A percentile compares a stretch with the other conserved stretches of the same genome.
Evolutionary conservation across 2,113 vertebrate species (phyloP).

Genomic region (Cyanistes caeruleus): DNA sequence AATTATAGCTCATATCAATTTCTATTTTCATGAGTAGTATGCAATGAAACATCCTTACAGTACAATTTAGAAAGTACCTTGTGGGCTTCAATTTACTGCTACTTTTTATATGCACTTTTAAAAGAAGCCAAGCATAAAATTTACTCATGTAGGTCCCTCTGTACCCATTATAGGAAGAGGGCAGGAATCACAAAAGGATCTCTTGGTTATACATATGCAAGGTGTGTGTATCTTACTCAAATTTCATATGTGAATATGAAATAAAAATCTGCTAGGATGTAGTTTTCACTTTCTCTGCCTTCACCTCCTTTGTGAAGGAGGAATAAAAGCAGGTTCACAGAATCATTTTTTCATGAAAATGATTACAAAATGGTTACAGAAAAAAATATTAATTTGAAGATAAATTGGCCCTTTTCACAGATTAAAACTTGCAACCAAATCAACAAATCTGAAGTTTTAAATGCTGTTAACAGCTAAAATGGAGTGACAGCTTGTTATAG

Average conservation of each 20-base stretch:
- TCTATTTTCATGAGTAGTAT: slow-evolving; percentile 53
- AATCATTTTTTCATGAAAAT: not conserved
- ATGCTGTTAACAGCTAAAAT: accelerated
- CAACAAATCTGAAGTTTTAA: not conserved
- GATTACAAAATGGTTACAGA: not conserved
- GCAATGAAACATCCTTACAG: slow-evolving; percentile 6
- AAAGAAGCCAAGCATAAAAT: slow-evolving; percentile 43
- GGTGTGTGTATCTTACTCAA: not conserved
- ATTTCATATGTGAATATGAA: not conserved
- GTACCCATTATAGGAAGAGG: not conserved
- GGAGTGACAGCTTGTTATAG: not conserved
- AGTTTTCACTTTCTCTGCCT: not conserved
- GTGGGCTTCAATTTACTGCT: slow-evolving; percentile 36
- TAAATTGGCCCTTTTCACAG: not conserved
- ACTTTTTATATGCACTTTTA: slow-evolving; percentile 25
- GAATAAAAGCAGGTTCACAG: not conserved
- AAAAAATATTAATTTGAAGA: not conserved
- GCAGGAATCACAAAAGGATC: not conserved
- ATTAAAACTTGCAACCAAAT: not conserved
- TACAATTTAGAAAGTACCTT: not conserved
- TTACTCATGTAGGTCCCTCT: slow-evolving; percentile 30
- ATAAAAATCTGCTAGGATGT: not conserved
- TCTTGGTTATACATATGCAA: not conserved
- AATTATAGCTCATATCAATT: slow-evolving; percentile 67
- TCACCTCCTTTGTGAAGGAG: not conserved